Base-by-base conservation (phyloP, 2,888 invertebrate genomes). In the Tortricodes alternella region DNA sequence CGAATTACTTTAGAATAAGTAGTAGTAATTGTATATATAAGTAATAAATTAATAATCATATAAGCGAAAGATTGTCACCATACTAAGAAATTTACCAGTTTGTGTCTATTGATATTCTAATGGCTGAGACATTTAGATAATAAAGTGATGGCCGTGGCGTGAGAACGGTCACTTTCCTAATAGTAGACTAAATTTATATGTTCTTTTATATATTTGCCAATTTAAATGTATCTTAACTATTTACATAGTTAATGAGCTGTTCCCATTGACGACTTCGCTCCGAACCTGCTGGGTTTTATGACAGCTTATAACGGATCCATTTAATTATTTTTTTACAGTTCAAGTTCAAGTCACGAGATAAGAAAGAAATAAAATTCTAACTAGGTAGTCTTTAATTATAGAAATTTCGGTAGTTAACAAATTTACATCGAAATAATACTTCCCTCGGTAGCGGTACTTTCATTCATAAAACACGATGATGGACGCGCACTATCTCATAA, bases 171-270 rank as follows among this genome's bases (percentile, higher is more conserved):
- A 3, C 15, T 13, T 38, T 43, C 29, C n/a, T 27, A 43, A 49
- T 21, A 34, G 43, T 49, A 5, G 29, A 24, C 34, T 48, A 15
- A 48, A 50, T 49, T 27, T 46, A 27, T 37, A 53, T 46, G 27
- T 37, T 46, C 50, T 24, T 37, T 37, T 37, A 44, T 44, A 43
- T 49, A 43, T 49, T 19, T 15, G 52, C 19, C 37, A 11, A 49
- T 50, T 50, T 50, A 37, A 48, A 50, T 56, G 16, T 49, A 43
- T 44, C 37, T 9, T 19, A 50, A 35, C 27, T 43, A 37, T 56
- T 56, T 56, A 32, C 56, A 56, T 56, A 44, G 18, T 3, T 49
- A 50, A 56, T 44, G 43, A 55, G 43, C 11, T 27, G 46, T 35
- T 16, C 41, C 16, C 35, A 56, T 56, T 50, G 43, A 50, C 32